These are phyloP conservation scores for Eucera pruinosa DNA, from an alignment of 2,888 invertebrate species.

Conservation along the genomic window DNA sequence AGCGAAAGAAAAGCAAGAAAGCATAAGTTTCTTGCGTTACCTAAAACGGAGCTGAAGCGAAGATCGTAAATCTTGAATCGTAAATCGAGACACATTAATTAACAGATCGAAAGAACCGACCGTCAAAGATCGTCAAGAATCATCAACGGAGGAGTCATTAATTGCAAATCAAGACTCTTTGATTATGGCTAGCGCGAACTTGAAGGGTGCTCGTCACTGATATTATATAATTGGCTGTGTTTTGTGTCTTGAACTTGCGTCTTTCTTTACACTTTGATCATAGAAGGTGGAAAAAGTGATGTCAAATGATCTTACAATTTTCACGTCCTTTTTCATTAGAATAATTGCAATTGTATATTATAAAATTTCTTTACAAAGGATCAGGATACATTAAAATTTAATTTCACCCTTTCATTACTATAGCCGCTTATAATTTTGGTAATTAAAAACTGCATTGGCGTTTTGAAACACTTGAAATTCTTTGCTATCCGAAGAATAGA, in stretches of 20 bases:
- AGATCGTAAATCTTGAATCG: slow-evolving; percentile 66
- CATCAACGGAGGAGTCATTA: slow-evolving; percentile 68
- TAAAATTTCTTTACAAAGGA: not conserved
- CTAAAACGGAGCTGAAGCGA: not conserved
- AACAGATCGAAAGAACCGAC: slow-evolving; percentile 33
- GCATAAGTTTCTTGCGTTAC: not conserved
- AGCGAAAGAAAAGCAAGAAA: not conserved
- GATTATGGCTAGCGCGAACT: slow-evolving; percentile 53
- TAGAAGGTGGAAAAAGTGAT: not conserved
- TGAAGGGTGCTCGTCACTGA: slow-evolving; percentile 14
- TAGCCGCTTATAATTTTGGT: too few species aligned
- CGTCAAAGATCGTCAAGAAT: slow-evolving; percentile 67
- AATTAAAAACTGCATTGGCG: too few species aligned
- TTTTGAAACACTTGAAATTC: too few species aligned
- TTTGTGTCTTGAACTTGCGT: not conserved
- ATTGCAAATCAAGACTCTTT: slow-evolving; percentile 72
- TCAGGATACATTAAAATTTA: not conserved
- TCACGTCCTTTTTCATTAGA: not conserved
- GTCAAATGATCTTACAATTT: not conserved
- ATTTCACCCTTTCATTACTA: too few species aligned
- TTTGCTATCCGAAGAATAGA: too few species aligned
- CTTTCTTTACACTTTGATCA: not conserved
- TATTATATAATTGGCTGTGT: not conserved
- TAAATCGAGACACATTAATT: slow-evolving; percentile 65
- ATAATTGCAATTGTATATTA: not conserved